Base-by-base conservation (phyloP, 2,888 invertebrate species). In the Sesamia inferens region DNA sequence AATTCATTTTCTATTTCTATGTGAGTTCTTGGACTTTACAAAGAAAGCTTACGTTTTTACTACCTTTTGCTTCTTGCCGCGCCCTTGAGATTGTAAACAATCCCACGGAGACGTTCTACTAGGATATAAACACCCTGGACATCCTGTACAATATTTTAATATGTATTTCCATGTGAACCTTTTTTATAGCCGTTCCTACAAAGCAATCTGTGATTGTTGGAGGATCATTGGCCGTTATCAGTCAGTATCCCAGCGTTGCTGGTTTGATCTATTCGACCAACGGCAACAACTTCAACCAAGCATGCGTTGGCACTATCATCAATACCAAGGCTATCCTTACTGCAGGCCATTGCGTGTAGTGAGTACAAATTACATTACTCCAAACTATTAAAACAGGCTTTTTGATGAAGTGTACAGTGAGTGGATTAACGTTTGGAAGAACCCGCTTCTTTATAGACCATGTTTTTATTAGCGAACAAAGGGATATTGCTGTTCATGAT, bases 331-430 rank as follows among this genome's bases (percentile, higher is more conserved):
- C 88, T 1, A 74, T 92, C 5, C 79, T 93, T 0, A 86, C 91
- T 19, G 92, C 92, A 10, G 91, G 88, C n/a, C 91, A 92, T 68
- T 93, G 93, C 74, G 79, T 85, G 4, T 4, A 51, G 93, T 91
- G 81, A 86, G 90, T 91, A 54, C n/a, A 1, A 22, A 16, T 44
- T 8, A 39, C 19, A 39, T 0, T 42, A 22, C 4, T 39, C 44
- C 55, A 19, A 71, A 42, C 54, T 54, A 71, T 16, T n/a, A 44
- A 7, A 44, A 14, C 10, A 13, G 14, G 8, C 31, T 1, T 48
- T 67, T 16, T 14, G 48, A 68, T 22, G 39, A 39, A 19, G 22
- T 6, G 4, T 24, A 19, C 13, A 48, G 39, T 65, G 0, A 11
- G n/a, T 10, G 6, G 39, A 16, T 39, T n/a, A 57, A 39, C 11